Percentiles rank a stretch among this genome's conserved stretches.
Conservation (phyloP, 2,113 vertebrate genomes). For the Sceloporus undulatus region DNA sequence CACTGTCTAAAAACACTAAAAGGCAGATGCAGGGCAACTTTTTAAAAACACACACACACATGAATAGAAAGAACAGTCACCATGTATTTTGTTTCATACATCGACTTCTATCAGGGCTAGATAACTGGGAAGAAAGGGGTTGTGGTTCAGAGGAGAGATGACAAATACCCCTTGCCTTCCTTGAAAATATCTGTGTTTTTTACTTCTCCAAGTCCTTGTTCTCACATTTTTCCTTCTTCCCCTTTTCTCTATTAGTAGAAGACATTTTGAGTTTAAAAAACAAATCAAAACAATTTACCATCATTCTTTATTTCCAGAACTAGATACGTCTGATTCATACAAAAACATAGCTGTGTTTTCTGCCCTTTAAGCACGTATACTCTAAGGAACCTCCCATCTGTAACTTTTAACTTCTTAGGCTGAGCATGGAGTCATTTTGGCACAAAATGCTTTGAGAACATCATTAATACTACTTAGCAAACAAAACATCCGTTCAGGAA, state of each 20-base stretch:
- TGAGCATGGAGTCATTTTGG: conserved; percentile 11
- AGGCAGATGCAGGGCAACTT: no score
- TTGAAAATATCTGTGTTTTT: background rate
- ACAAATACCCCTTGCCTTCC: background rate
- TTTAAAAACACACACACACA: no score
- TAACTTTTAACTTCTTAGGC: conserved; percentile 16
- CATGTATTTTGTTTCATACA: no score
- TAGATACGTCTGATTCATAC: conserved; percentile 1
- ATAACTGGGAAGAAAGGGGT: background rate
- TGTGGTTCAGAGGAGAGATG: background rate
- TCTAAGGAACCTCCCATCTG: background rate
- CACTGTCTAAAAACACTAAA: no score
- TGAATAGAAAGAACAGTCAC: no score
- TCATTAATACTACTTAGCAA: conserved; percentile 16
- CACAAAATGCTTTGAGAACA: conserved; percentile 1
- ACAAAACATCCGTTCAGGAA: conserved; percentile 23
- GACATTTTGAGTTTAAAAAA: background rate
- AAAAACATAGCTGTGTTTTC: background rate
- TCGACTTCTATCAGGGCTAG: no score
- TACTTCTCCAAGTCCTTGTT: background rate
- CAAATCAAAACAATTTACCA: background rate
- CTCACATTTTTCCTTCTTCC: no score
- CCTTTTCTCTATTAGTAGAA: background rate
- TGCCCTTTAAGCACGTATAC: background rate
- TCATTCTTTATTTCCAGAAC: background rate